These are phyloP conservation scores for Indicator indicator DNA, from an alignment of 2,113 vertebrate species.

Conservation along the genomic window DNA sequence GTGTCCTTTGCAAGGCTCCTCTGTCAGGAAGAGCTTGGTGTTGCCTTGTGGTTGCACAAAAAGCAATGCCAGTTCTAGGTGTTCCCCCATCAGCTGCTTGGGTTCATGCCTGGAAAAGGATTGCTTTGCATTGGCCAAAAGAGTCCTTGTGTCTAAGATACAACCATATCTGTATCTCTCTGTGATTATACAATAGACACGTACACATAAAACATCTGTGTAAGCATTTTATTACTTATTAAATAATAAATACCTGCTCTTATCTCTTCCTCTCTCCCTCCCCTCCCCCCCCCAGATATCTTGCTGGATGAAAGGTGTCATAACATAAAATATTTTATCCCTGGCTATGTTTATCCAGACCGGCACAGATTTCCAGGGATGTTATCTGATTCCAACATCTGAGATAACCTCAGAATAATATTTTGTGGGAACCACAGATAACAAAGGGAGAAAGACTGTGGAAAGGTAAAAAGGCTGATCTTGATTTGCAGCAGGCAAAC, in stretches of 20 bases:
- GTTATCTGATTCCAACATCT: conserved; percentile 30
- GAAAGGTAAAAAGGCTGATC: conserved; percentile 41
- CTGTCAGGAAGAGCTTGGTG: neutral
- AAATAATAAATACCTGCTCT: neutral
- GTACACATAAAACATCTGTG: neutral
- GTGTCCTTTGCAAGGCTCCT: neutral
- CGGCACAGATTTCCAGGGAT: neutral
- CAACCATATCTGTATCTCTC: neutral
- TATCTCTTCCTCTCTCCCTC: too few relatives aligned
- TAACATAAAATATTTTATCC: neutral
- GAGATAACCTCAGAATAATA: neutral
- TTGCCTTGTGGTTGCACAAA: neutral
- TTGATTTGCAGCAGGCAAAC: conserved; percentile 5
- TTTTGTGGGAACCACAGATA: neutral
- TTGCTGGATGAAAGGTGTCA: neutral
- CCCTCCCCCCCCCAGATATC: neutral
- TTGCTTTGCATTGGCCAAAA: neutral
- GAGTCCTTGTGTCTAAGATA: neutral
- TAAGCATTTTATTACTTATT: neutral
- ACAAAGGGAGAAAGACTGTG: neutral
- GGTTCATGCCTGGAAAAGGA: neutral
- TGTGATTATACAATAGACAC: neutral
- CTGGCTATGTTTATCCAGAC: neutral
- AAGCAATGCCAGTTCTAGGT: rapidly evolving
- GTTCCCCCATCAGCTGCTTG: neutral